These are phyloP conservation scores for Mobula hypostoma DNA, from an alignment of 2,113 vertebrate species.

Conservation along the genomic window DNA sequence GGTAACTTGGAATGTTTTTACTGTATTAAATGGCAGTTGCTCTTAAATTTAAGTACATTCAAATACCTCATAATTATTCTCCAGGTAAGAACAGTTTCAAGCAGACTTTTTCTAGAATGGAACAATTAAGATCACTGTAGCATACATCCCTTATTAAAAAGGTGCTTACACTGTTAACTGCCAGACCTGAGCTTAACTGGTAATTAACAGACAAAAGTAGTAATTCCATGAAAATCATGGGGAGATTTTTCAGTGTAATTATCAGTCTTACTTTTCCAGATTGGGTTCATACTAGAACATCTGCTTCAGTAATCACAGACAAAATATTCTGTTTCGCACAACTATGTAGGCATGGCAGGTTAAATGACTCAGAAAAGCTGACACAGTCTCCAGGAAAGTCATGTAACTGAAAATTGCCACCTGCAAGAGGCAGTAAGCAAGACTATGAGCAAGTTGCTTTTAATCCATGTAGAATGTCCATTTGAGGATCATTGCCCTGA, in stretches of 20 bases:
- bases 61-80: background rate
- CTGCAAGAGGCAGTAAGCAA: background rate
- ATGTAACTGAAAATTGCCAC: background rate
- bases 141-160: background rate
- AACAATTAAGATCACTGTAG: background rate
- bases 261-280: slow-evolving; percentile 3
- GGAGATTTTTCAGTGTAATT: background rate
- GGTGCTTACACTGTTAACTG: background rate
- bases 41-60: background rate
- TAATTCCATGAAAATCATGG: background rate
- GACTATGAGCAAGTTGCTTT: too few relatives aligned
- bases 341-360: too few relatives aligned
- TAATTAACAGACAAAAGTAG: background rate
- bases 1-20: too few relatives aligned
- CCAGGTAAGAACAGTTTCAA: background rate
- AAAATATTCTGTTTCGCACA: too few relatives aligned
- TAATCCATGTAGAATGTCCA: too few relatives aligned
- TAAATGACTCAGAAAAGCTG: background rate
- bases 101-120: background rate
- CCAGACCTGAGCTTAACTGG: background rate
- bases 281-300: background rate
- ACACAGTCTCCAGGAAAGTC: background rate
- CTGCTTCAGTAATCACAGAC: background rate
- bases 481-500: too few relatives aligned
- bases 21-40: too few relatives aligned